Conservation (phyloP, 1,140 invertebrate genomes). For the Phocides pigmalion region DNA sequence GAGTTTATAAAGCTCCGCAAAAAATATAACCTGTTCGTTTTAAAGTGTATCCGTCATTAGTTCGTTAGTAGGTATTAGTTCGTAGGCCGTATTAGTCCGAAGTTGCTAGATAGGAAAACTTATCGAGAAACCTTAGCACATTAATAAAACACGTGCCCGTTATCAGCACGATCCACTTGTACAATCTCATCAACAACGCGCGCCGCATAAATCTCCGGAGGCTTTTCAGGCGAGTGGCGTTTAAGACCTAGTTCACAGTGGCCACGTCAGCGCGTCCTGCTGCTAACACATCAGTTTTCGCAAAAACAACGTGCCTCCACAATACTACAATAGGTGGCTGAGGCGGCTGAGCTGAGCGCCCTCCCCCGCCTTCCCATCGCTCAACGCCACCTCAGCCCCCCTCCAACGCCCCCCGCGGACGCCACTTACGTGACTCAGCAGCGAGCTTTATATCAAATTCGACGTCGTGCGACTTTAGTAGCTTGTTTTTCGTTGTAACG, state of each 20-base stretch:
- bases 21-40: not conserved
- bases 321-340: constrained; percentile 75
- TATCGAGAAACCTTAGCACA: constrained; percentile 13
- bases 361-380: constrained; percentile 27
- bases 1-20: not conserved
- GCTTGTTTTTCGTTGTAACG: constrained; percentile 69
- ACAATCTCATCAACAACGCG: constrained; percentile 38
- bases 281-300: constrained; percentile 66
- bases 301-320: constrained; percentile 76
- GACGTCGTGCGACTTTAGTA: constrained; percentile 60
- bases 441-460: constrained; percentile 72
- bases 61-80: no score
- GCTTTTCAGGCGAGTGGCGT: constrained; percentile 49
- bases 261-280: constrained; percentile 57
- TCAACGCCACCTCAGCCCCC: constrained; percentile 30
- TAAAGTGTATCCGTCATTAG: not conserved
- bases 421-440: constrained; percentile 76
- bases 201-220: constrained; percentile 46
- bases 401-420: constrained; percentile 40
- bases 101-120: not conserved
- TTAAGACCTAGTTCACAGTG: constrained; percentile 51
- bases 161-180: constrained; percentile 35
- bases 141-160: constrained; percentile 35
- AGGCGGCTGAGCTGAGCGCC: constrained; percentile 65
- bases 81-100: not conserved